These are phyloP conservation scores for Encarsia formosa DNA, from an alignment of 2,888 invertebrate species.

Conservation along the genomic window DNA sequence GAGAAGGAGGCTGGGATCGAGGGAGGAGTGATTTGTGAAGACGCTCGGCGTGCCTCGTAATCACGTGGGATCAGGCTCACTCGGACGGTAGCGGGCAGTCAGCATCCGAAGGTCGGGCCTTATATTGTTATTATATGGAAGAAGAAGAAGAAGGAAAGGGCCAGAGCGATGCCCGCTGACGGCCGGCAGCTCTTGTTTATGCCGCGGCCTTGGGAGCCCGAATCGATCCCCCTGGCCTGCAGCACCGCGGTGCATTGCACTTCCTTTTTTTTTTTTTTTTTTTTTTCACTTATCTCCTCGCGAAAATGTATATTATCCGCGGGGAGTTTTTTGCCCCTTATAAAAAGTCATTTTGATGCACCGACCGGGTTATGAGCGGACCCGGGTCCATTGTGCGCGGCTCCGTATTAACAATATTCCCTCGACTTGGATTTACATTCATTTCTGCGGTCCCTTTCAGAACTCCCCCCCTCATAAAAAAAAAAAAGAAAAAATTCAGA, in stretches of 20 bases:
- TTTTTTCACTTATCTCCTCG: neutral
- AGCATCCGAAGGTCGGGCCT: conserved; percentile 29
- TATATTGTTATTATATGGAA: neutral
- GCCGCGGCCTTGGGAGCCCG: conserved; percentile 7
- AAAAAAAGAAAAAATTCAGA: too few species aligned
- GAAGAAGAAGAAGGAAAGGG: conserved; percentile 6
- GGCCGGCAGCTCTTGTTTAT: conserved; percentile 47
- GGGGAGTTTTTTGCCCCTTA: too few species aligned
- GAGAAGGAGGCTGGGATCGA: conserved; percentile 9
- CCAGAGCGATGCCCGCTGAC: neutral
- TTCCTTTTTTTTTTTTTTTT: neutral
- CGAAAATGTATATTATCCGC: too few species aligned
- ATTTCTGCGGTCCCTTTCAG: too few species aligned
- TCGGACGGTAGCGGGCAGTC: too few species aligned
- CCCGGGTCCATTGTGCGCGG: too few species aligned
- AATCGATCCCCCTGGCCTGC: neutral
- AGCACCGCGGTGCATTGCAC: neutral
- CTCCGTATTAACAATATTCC: too few species aligned
- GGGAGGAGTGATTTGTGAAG: conserved; percentile 50
- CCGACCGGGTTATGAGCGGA: too few species aligned
- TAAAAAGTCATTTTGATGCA: too few species aligned
- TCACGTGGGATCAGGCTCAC: conserved; percentile 49
- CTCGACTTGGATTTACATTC: too few species aligned
- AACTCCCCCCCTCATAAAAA: too few species aligned
- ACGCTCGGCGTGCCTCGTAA: conserved; percentile 46